Conservation (phyloP, 1,140 invertebrate species). For the Scylla paramamosain region DNA sequence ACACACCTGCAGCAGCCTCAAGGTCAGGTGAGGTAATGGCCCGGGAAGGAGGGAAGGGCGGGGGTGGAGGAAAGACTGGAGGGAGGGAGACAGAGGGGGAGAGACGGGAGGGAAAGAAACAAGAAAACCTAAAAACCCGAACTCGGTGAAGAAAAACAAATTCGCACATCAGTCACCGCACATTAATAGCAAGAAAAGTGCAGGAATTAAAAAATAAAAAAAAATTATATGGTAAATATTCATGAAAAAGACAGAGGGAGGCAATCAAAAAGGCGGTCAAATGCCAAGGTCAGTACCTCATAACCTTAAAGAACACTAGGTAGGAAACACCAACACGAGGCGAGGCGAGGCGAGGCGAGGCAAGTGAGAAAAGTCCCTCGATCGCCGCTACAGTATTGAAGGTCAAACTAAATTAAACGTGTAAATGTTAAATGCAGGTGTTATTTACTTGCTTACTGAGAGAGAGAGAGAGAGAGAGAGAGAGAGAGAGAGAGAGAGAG, state of each 20-base stretch:
- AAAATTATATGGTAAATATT: not conserved
- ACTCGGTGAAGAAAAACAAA: not conserved
- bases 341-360: not conserved
- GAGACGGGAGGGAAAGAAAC: not conserved
- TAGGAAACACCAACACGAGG: not conserved
- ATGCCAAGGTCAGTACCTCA: no score
- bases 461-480: conserved; percentile 19
- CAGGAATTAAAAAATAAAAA: not conserved
- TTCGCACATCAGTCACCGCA: no score
- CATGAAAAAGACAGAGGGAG: no score
- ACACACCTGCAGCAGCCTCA: conserved; percentile 46
- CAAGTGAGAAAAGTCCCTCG: not conserved
- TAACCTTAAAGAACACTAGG: not conserved
- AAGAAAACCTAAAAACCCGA: not conserved
- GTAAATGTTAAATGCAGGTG: not conserved
- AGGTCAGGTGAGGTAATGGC: conserved; percentile 58
- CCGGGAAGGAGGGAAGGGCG: not conserved
- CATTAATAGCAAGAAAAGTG: not conserved
- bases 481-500: conserved; percentile 12
- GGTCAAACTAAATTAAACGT: not conserved
- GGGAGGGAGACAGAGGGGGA: not conserved
- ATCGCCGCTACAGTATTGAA: no score
- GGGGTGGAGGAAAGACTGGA: not conserved
- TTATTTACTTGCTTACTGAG: not conserved
- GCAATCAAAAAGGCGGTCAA: no score